Evolutionary conservation across 2,113 vertebrate species (phyloP).

Genomic region (Varanus salvator): DNA sequence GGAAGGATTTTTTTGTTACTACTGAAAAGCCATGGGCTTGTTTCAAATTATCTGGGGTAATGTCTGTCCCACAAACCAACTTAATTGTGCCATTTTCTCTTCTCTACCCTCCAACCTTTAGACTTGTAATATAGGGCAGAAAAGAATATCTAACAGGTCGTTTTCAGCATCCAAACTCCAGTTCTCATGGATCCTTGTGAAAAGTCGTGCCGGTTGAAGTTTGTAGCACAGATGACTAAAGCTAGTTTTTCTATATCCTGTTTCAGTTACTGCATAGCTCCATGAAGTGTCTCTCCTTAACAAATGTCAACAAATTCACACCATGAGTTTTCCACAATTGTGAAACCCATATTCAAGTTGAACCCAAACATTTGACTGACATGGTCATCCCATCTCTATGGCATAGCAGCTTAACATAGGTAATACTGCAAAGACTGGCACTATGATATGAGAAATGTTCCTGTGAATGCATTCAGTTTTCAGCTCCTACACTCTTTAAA

Average conservation of each 20-base stretch:
- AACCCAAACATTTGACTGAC: neutral
- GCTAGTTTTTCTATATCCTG: slow-evolving; percentile 13
- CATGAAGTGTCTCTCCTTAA: slow-evolving; percentile 32
- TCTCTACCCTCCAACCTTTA: neutral
- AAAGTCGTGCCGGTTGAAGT: neutral
- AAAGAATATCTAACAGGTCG: neutral
- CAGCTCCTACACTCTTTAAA: slow-evolving; percentile 16
- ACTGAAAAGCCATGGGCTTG: slow-evolving; percentile 11
- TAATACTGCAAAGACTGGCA: neutral
- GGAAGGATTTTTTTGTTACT: slow-evolving; percentile 28
- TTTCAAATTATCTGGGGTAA: slow-evolving; percentile 21
- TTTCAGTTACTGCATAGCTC: slow-evolving; percentile 38
- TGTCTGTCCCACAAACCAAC: neutral
- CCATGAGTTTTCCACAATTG: neutral
- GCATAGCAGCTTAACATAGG: neutral
- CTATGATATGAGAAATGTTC: neutral
- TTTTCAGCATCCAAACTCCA: neutral
- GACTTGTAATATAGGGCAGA: neutral
- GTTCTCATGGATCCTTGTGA: neutral
- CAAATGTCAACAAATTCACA: neutral
- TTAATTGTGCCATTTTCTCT: neutral
- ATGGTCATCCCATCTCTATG: neutral
- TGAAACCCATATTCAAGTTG: slow-evolving; percentile 2
- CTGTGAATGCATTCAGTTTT: neutral
- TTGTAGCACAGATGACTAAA: neutral